Conservation (phyloP, 2,797 vertebrate species). For the Crax fasciolata region DNA sequence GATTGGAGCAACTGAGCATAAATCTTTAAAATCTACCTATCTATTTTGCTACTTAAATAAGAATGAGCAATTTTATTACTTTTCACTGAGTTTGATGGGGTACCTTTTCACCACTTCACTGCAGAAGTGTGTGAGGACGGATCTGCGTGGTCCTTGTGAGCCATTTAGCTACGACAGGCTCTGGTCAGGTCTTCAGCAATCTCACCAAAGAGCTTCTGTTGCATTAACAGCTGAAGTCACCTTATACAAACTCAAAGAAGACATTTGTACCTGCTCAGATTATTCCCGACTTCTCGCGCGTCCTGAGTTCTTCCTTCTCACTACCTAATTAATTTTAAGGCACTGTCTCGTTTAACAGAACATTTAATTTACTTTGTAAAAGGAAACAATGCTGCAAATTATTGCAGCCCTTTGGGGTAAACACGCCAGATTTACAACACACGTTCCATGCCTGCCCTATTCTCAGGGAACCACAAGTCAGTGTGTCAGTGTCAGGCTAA, state of each 20-base stretch:
- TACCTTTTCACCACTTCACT: neutral
- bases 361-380: neutral
- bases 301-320: neutral
- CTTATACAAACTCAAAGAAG: neutral
- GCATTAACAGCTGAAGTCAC: neutral
- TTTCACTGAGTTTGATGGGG: neutral
- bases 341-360: neutral
- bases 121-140: neutral
- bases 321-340: neutral
- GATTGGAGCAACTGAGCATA: neutral
- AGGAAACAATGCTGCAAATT: neutral
- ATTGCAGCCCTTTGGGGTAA: neutral
- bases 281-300: neutral
- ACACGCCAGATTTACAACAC: fast-evolving
- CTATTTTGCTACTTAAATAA: neutral
- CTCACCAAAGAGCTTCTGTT: neutral
- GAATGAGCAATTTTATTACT: neutral
- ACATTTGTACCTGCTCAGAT: neutral
- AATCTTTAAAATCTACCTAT: neutral
- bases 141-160: neutral
- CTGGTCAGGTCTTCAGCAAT: neutral
- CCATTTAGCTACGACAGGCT: neutral
- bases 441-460: fast-evolving
- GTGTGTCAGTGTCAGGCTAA: neutral
- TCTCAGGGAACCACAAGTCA: fast-evolving